A percentile compares a stretch with the other conserved stretches of the same genome.
Conservation (phyloP, 2,113 vertebrate species). For the Polyodon spathula region DNA sequence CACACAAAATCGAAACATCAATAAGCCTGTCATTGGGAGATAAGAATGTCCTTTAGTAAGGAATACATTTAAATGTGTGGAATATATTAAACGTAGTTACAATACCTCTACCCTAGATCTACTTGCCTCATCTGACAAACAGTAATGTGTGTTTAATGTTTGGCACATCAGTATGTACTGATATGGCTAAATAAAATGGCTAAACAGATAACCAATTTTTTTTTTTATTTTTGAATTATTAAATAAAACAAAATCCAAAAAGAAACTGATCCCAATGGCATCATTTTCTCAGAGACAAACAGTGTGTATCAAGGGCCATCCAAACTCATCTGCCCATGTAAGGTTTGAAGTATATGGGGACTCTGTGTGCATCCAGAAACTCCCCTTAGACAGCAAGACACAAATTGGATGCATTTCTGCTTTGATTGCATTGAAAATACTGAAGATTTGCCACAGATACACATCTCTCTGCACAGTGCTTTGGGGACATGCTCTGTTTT, state of each 20-base stretch:
- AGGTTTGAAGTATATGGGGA: neutral
- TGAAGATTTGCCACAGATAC: neutral
- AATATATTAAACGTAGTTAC: no score
- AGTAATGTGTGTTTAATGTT: no score
- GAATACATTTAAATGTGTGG: no score
- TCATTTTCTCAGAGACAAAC: neutral
- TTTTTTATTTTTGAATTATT: neutral
- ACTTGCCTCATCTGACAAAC: no score
- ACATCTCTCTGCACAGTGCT: neutral
- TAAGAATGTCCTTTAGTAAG: no score
- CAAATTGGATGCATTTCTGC: conserved; percentile 1
- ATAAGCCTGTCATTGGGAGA: no score
- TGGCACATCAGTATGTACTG: no score
- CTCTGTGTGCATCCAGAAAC: neutral
- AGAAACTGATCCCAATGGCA: neutral
- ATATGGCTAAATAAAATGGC: no score
- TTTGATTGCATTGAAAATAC: neutral
- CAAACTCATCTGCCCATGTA: conserved; percentile 1
- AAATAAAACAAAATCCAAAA: neutral
- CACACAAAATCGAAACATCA: no score
- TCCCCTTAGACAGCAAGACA: neutral
- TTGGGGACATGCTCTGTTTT: neutral
- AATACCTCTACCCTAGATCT: no score
- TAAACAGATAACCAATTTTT: no score
- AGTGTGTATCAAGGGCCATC: neutral